Evolutionary conservation across 2,888 invertebrate species (phyloP), one percentile per base, ranked within the genome.

Genomic region (Eustalomyia histrio): DNA sequence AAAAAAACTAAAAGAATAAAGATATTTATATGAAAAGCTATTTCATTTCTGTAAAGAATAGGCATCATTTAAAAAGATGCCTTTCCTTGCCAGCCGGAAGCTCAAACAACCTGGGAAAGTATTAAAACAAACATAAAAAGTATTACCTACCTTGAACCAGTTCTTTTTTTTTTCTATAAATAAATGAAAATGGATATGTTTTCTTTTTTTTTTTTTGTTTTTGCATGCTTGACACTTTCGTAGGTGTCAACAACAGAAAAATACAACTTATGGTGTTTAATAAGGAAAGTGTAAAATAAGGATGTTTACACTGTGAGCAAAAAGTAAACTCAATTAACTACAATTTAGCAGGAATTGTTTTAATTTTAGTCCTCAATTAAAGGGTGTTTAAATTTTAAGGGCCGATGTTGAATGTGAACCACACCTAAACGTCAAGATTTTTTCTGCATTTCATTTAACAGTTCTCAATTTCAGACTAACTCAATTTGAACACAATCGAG

Each of bases 121-220:
- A 55, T 47, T 47, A 47, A n/a, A 47, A n/a, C 6, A 47, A n/a
- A 43, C 8, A 43, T 43, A 33, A 61, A 47, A 35, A 47, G 53
- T 33, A 24, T 53, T 29, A 18, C 21, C 24, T 18, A 75, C 75
- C 75, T 80, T 80, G 80, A 80, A 80, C 80, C 71, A 80, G 67
- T 71, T 80, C 71, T 18, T 43, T 43, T 12, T 43, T 47, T 1
- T 39, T 12, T 39, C 12, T 4, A 12, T 14, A 39, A 14, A 39
- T 47, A 47, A 47, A 47, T 47, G 43, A 6, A 47, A 47, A 47
- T 47, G 43, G n/a, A 47, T 47, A 47, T 47, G 43, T 47, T 47
- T 43, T 43, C 1, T 10, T 35, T 35, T 39, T 39, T 64, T 64
- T 64, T 18, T 29, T 63, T 63, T 43, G 8, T 33, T 24, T 65